Conservation (phyloP, 2,797 vertebrate genomes). For the Xenops minutus region DNA sequence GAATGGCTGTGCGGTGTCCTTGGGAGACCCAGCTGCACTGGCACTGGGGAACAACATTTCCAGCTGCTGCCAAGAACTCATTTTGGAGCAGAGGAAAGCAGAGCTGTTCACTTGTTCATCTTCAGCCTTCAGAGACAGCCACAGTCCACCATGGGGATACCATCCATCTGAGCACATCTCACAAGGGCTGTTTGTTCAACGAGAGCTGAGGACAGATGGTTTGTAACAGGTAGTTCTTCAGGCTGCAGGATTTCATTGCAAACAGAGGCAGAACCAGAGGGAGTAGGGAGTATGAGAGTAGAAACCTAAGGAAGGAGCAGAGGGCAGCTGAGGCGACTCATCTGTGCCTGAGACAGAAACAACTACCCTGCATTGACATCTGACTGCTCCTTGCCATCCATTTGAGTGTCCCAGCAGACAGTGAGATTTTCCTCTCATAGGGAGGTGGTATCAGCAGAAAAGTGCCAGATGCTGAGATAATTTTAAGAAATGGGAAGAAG, state of each 20-base stretch:
- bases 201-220: background rate
- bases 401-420: background rate
- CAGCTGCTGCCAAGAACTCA: background rate
- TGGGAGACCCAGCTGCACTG: fast-evolving
- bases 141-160: fast-evolving
- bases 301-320: background rate
- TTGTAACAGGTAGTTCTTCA: background rate
- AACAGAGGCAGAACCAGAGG: background rate
- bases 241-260: background rate
- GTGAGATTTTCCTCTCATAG: background rate
- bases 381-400: background rate
- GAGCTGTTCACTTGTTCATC: background rate
- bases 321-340: background rate
- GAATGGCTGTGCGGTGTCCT: background rate
- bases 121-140: background rate
- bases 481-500: slow-evolving; percentile 24
- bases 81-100: background rate
- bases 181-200: background rate
- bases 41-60: background rate
- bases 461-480: background rate
- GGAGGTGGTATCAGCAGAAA: background rate
- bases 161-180: fast-evolving
- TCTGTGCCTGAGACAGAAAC: background rate
- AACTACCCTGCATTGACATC: background rate
- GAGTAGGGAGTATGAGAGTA: background rate